Evolutionary conservation across 2,888 invertebrate genomes (phyloP).

Genomic region (Vannuccia rotundouncinata): DNA sequence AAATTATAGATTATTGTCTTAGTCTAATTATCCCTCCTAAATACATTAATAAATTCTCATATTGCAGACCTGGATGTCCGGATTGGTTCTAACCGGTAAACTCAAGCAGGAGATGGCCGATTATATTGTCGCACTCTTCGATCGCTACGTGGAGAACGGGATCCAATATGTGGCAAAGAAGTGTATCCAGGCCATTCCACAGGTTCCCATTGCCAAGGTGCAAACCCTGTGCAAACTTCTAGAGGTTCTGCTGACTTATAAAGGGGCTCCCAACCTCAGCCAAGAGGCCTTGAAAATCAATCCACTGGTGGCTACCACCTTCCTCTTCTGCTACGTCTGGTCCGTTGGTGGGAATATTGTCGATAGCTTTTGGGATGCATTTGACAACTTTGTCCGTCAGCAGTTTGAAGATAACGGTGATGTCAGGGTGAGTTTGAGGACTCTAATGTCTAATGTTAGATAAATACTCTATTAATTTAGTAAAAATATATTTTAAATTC

Average conservation of each 20-base stretch:
- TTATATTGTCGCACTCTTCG: constrained; percentile 66
- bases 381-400: constrained; percentile 66
- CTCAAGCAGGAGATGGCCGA: constrained; percentile 60
- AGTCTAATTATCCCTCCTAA: too few relatives aligned
- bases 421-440: constrained; percentile 59
- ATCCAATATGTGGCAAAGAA: constrained; percentile 65
- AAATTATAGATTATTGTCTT: too few relatives aligned
- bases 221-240: constrained; percentile 69
- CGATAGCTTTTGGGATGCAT: constrained; percentile 65
- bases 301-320: constrained; percentile 68
- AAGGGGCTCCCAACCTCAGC: constrained; percentile 64
- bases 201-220: constrained; percentile 77
- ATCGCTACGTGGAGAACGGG: constrained; percentile 64
- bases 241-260: constrained; percentile 65
- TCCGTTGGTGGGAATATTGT: constrained; percentile 74
- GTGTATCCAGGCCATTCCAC: constrained; percentile 68
- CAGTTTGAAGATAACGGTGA: constrained; percentile 68
- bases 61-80: constrained; percentile 65
- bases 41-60: too few relatives aligned
- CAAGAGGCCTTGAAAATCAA: constrained; percentile 61
- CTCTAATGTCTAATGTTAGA: constrained; percentile 11
- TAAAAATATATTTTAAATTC: not conserved
- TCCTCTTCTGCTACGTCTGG: constrained; percentile 77
- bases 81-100: constrained; percentile 58
- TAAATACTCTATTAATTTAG: not conserved